A percentile compares a stretch with the other conserved stretches of the same genome.
These are phyloP conservation scores for Mixornis gularis DNA, from an alignment of 2,113 vertebrate species.

Conservation along the genomic window DNA sequence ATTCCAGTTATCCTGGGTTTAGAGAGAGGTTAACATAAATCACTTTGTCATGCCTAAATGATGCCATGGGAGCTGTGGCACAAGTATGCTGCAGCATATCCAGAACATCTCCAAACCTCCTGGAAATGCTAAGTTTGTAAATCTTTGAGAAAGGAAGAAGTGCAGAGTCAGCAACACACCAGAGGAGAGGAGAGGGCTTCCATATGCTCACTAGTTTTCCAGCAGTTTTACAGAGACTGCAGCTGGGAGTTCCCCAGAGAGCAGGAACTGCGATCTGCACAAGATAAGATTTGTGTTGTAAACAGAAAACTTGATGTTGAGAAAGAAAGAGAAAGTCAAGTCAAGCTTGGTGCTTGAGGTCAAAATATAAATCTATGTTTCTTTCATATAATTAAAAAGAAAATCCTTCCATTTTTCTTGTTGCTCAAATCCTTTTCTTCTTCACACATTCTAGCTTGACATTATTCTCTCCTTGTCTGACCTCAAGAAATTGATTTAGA, in stretches of 20 bases:
- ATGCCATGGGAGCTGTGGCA: background rate
- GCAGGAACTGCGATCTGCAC: background rate
- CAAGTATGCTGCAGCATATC: background rate
- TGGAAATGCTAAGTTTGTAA: accelerated
- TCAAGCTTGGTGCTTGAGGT: background rate
- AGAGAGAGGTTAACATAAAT: background rate
- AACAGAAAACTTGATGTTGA: background rate
- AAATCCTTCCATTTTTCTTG: background rate
- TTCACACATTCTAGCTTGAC: background rate
- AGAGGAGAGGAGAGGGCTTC: background rate
- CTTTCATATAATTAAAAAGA: background rate
- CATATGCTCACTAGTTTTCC: background rate
- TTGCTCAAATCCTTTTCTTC: background rate
- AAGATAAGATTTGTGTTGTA: background rate
- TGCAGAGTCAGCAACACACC: background rate
- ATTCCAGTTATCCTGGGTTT: background rate
- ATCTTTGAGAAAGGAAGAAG: background rate
- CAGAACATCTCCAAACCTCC: background rate
- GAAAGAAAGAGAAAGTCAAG: constrained; percentile 2
- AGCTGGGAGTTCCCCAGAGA: background rate
- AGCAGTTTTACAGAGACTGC: background rate
- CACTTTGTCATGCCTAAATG: background rate
- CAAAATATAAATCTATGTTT: background rate
- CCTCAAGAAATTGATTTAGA: background rate
- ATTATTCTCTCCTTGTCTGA: background rate